Evolutionary conservation across 2,888 invertebrate genomes (phyloP), one percentile per base, ranked within the genome.

Genomic region (Tachina fera): DNA sequence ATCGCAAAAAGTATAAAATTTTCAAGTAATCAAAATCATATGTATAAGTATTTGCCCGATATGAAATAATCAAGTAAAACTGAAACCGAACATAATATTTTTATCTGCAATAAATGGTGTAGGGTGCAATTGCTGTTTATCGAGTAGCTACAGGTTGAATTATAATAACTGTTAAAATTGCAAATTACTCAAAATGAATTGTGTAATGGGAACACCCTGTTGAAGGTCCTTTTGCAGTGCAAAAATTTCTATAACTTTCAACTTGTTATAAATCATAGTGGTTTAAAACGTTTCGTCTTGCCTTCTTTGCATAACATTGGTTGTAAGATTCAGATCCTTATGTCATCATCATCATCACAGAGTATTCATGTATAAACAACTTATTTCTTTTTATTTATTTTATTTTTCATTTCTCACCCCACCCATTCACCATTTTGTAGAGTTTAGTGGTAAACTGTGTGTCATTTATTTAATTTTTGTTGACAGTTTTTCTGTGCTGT

Each of bases 381-480:
- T 49, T 51, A 2, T 22, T 16, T 67, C 14, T 49, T 11, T 39
- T 14, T 13, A 53, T 31, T n/a, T 3, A 6, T 16, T 65, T 65
- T 47, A 1, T 13, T 45, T n/a, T 13, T 19, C 2, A 39, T 49
- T 22, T 0, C 22, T 13, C 9, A 6, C n/a, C 6, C 11, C 9
- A 6, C n/a, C 6, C 11, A 6, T 31, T 31, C 31, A 6, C 22
- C 31, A 13, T 60, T 58, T 41, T 68, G 43, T n/a, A 22, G 39
- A 53, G 60, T 70, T 79, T 71, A 68, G 79, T 70, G 74, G 49
- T 79, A 63, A 84, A 80, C 43, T 70, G 74, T 81, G 74, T 81
- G 81, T 85, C 85, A 85, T 85, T 85, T 85, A 82, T 85, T 75
- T 78, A 85, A 82, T 82, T 65, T 84, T 80, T 72, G 71, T 67